phyloP scores from a whole-genome alignment of 2,797 vertebrate genomes.

The Emys orbicularis region DNA sequence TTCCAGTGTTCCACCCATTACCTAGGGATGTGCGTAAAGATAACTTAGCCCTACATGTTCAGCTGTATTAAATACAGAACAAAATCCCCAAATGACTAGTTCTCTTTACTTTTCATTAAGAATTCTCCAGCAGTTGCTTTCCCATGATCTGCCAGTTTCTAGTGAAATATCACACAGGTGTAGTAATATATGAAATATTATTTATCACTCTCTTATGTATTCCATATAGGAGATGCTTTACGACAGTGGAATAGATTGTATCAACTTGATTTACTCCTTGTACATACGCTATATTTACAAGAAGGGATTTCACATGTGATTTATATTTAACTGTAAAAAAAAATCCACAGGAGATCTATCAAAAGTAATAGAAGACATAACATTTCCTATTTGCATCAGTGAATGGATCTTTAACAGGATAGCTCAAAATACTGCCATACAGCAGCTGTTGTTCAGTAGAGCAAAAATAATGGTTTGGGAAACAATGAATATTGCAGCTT shows the following conservation, averaged over 20 bases:
- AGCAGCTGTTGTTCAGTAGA: constrained; percentile 54
- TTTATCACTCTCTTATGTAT: constrained; percentile 35
- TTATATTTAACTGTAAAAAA: constrained; percentile 66
- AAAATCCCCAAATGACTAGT: not conserved
- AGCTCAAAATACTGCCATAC: not conserved
- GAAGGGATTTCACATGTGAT: constrained; percentile 66
- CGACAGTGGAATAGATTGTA: constrained; percentile 41
- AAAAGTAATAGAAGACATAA: constrained; percentile 69
- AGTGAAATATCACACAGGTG: constrained; percentile 11
- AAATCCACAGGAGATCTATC: constrained; percentile 69
- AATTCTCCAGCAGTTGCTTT: not conserved
- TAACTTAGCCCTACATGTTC: fast-evolving
- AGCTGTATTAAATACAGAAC: not conserved
- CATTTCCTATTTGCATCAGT: constrained; percentile 65
- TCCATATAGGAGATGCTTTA: constrained; percentile 23
- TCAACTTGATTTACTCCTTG: constrained; percentile 68
- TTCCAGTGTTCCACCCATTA: fast-evolving
- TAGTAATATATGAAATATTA: constrained; percentile 14
- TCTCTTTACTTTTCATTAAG: not conserved
- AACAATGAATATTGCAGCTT: constrained; percentile 1
- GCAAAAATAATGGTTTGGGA: constrained; percentile 17
- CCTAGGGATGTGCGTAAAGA: not conserved
- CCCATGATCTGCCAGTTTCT: not conserved
- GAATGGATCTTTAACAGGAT: constrained; percentile 52
- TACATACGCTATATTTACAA: constrained; percentile 67